Base-by-base conservation (phyloP, 2,113 vertebrate genomes). In the Osmerus mordax region DNA sequence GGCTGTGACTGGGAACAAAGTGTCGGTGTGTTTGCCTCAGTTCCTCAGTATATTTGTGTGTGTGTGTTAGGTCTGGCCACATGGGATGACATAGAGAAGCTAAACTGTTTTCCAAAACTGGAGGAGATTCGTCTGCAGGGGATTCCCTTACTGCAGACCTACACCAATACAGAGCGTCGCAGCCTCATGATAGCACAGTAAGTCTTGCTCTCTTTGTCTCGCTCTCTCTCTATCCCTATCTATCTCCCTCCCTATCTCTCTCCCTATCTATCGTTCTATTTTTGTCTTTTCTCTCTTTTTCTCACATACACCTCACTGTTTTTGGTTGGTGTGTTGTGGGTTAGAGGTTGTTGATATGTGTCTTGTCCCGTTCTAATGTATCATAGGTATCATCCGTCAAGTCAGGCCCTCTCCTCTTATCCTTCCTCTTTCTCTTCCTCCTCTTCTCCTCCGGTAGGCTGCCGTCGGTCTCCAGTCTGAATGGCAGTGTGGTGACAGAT, bases 1-100 rank as follows among this genome's bases (percentile, higher is more conserved):
- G 36, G 32, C 63, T 28, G 29, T 28, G 13, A 14, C 25, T 25
- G 60, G 60, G 28, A 28, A 28, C 60, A 47, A 8, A 47, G 7
- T 23, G 23, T 4, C 7, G 19, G 13, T 56, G 23, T 25, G 23
- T 28, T 28, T 25, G 12, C 23, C 3, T 29, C 52, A 8, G 53
- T 19, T 29, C 28, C 12, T 58, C 21, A 60, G 29, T 15, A 12
- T 70, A n/a, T 70, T 14, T 66, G 32, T n/a, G 11, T 19, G 68
- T 66, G 29, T 69, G 19, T 65, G 23, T 74, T 88, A 99, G 97
- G 96, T 93, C 92, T 99, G 70, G 95, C 91, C 66, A 94, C 83
- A 67, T 99, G 97, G 97, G 94, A 94, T 83, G 97, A 99, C 87
- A 95, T 99, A 68, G 97, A 99, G 88, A 99, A 97, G 84, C 84